Base-by-base conservation (phyloP, 2,888 invertebrate genomes). In the Andrena trimmerana region DNA sequence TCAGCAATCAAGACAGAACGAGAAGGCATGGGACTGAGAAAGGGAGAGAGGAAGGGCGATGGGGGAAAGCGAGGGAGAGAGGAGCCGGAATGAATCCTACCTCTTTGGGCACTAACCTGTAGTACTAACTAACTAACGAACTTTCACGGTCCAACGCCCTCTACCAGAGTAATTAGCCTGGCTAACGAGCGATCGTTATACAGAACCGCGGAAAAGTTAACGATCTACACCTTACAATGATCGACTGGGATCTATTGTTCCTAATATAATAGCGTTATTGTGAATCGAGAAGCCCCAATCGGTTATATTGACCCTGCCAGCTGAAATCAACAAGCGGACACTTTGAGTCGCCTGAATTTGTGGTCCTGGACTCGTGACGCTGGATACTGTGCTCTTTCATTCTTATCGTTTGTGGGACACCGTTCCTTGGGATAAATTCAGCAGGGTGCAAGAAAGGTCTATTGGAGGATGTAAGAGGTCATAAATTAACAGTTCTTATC, bases 141-240 rank as follows among this genome's bases (percentile, higher is more conserved):
- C 81, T 88, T 87, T 84, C 86, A 88, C 69, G 67, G 81, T 81
- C 81, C 76, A 77, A 74, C 81, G 88, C 78, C 78, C 71, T 42
- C 74, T 77, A 86, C 57, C 63, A 63, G 69, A 86, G 88, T 86
- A 88, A 88, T 87, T 88, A 87, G 84, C 86, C 59, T 70, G 68
- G 80, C 86, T 87, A 87, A 87, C 86, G 86, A 88, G 86, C 83
- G 84, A 81, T 86, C 86, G 86, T 87, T 84, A 86, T 77, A 42
- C 81, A 78, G 66, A 70, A 76, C 81, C 86, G 68, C 63, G 79
- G 85, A 86, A 87, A 87, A 86, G 86, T 77, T 78, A 66, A 74
- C 75, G 81, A 86, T 86, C 81, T 68, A 57, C 81, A 52, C 54
- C 52, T 86, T 62, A 71, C 69, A 69, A 84, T 65, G 79, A 85